phyloP scores from a whole-genome alignment of 2,888 invertebrate species.

The Drosophila aldrichi region DNA sequence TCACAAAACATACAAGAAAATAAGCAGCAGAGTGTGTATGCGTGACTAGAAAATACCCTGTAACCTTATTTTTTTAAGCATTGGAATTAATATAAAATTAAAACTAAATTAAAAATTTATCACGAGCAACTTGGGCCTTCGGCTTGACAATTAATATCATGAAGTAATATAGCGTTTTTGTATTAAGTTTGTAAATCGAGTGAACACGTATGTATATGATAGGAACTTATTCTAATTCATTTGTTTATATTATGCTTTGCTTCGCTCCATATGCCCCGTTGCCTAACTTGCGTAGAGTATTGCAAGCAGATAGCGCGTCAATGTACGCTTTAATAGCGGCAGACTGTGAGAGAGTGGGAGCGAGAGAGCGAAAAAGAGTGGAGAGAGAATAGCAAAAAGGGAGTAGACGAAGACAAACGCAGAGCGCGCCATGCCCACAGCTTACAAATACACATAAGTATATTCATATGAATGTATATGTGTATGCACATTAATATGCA shows the following conservation, averaged over 20 bases:
- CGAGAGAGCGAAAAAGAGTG: slow-evolving; percentile 1
- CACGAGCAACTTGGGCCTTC: no score
- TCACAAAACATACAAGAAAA: slow-evolving; percentile 34
- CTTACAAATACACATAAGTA: not conserved
- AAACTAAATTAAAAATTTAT: no score
- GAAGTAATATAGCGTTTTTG: no score
- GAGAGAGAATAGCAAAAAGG: not conserved
- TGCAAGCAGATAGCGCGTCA: slow-evolving; percentile 44
- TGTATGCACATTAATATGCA: not conserved
- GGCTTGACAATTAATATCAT: no score
- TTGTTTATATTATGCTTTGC: not conserved
- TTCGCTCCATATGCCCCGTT: not conserved
- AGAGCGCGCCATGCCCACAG: slow-evolving; percentile 34
- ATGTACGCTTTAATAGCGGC: slow-evolving; percentile 19
- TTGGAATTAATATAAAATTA: no score
- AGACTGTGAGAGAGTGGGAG: not conserved
- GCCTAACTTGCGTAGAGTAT: not conserved
- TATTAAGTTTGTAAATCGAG: no score
- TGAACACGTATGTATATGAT: no score
- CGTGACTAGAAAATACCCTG: not conserved
- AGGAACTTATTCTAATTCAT: not conserved
- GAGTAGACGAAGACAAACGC: not conserved
- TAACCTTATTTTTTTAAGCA: not conserved
- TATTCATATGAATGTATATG: slow-evolving; percentile 1
- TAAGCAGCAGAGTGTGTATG: no score